Evolutionary conservation across 2,797 vertebrate species (phyloP).

Genomic region (Rhinophrynus dorsalis): DNA sequence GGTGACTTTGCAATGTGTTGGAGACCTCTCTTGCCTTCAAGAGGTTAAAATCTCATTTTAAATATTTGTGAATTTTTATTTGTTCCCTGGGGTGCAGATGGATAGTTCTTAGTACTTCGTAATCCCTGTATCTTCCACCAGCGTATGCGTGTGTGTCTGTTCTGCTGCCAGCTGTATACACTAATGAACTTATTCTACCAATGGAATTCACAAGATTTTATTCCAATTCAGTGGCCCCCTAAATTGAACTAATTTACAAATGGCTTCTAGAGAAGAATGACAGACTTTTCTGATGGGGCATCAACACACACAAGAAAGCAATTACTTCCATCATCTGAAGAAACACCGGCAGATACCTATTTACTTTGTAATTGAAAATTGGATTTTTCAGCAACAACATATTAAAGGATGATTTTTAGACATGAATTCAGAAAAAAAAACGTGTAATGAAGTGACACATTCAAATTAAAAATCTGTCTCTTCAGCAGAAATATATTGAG

Average conservation of each 20-base stretch:
- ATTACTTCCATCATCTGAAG: constrained; percentile 36
- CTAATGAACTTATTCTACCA: not conserved
- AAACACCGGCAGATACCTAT: constrained; percentile 23
- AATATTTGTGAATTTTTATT: too few species aligned
- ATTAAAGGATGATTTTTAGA: constrained; percentile 1
- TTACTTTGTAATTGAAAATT: constrained; percentile 33
- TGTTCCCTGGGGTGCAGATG: too few species aligned
- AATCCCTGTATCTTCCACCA: too few species aligned
- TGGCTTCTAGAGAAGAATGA: constrained; percentile 16
- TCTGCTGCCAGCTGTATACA: not conserved
- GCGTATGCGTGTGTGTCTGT: not conserved
- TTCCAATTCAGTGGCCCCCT: constrained; percentile 21
- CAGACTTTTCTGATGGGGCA: constrained; percentile 15
- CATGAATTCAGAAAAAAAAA: not conserved
- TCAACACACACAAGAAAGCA: constrained; percentile 15
- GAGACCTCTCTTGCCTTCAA: too few species aligned
- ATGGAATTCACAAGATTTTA: not conserved
- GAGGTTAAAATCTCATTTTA: too few species aligned
- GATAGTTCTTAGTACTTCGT: not conserved
- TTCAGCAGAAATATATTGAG: too few species aligned
- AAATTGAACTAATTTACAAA: constrained; percentile 33
- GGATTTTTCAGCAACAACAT: constrained; percentile 10
- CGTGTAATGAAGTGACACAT: not conserved
- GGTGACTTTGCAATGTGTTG: too few species aligned
- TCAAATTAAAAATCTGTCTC: not conserved